Evolutionary conservation across 2,113 vertebrate genomes (phyloP).

Genomic region (Pteruthius melanotis): DNA sequence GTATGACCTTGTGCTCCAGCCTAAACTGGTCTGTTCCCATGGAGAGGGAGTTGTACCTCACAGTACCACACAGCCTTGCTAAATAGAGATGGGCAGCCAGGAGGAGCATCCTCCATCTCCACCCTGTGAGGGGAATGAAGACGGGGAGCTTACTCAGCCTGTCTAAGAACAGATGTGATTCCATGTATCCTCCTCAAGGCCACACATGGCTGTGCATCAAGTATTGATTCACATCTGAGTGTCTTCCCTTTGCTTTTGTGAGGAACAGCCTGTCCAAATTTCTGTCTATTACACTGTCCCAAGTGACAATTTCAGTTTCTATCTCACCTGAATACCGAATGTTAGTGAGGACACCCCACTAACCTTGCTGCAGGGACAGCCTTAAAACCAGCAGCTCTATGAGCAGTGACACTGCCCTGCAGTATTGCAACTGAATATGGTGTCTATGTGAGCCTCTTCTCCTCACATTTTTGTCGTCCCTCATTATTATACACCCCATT

Average conservation of each 20-base stretch:
- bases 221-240: not conserved
- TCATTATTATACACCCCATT: not conserved
- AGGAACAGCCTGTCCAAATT: not conserved
- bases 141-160: not conserved
- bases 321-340: not conserved
- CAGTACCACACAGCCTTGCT: not conserved
- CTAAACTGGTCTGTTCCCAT: not conserved
- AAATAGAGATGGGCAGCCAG: not conserved
- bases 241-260: not conserved
- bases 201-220: no score
- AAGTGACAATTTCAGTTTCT: not conserved
- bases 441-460: not conserved
- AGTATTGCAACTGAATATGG: not conserved
- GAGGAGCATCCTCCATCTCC: not conserved
- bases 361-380: not conserved
- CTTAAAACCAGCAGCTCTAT: not conserved
- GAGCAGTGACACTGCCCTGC: not conserved
- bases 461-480: not conserved
- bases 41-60: rapidly evolving
- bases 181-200: not conserved
- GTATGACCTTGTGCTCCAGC: not conserved
- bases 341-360: not conserved
- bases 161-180: not conserved
- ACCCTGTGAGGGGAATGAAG: not conserved
- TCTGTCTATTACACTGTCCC: not conserved